Base-by-base conservation (phyloP, 2,888 invertebrate genomes). In the Agrotis puta region DNA sequence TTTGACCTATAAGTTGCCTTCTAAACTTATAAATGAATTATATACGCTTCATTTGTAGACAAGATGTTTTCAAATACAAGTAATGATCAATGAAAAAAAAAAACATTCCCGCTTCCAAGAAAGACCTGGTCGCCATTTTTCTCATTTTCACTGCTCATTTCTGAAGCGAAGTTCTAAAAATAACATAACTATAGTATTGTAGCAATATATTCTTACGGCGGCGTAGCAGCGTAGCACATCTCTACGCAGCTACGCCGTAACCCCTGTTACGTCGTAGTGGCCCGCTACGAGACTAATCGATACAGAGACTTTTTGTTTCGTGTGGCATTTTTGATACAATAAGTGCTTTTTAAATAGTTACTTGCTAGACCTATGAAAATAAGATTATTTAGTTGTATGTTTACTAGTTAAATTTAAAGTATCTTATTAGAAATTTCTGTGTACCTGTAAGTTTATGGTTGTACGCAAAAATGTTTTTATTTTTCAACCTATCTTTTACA, bases 171-270 rank as follows among this genome's bases (percentile, higher is more conserved):
- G 18, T 56, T 24, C 11, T 39, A 57, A 39, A 74, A 56, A 50
- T 43, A 47, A 11, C 47, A n/a, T 22, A 16, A 16, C 58, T 1
- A 47, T 33, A 59, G 0, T n/a, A 33, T 47, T 45, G 79, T 72
- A 79, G 79, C 64, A n/a, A 24, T 47, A 13, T n/a, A n/a, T n/a
- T 24, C 39, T 11, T 39, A 39, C 39, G 9, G 3, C 18, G 18
- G 43, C 24, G 43, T 13, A 73, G 63, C 47, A 33, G 33, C 61
- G 69, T 69, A 76, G 64, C 77, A 13, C 64, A 22, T 43, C 11
- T 39, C 81, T 70, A 81, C 78, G 77, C 77, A 54, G 77, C 70
- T 81, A 78, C 78, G 78, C 54, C 78, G 78, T 70, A 70, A 48
- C 68, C 13, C 20, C 20, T 57, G 45, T 64, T 43, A 50, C 70